Base-by-base conservation (phyloP, 2,888 invertebrate species). In the Pharmacophagus antenor region DNA sequence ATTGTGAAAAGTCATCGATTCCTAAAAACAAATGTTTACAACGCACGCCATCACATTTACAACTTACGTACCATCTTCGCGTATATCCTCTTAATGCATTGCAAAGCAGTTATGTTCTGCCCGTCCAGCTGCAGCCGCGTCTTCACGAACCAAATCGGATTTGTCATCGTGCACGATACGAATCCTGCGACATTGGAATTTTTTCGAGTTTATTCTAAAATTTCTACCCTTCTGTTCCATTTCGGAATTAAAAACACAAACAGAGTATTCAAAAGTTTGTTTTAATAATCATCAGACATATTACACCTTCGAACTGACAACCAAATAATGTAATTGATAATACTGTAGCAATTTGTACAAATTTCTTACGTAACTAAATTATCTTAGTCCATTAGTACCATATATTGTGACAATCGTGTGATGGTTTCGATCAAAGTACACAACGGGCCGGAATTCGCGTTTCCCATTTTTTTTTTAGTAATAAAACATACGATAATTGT, bases 101-200 rank as follows among this genome's bases (percentile, higher is more conserved):
- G 93, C 72, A 93, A 77, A 50, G 96, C 95, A 41, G 94, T 94
- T 79, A 95, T 94, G 72, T 94, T 93, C 70, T 94, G 94, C 15
- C 94, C 93, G 90, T 99, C 98, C 74, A 99, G 92, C 84, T 99
- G 99, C 62, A 99, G 92, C 64, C 99, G 94, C 50, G 99, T 99
- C 92, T 99, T 99, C 62, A 99, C 97, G 85, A 99, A 97, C 99
- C 99, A 99, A 79, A 99, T 98, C 56, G 99, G 99, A 92, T 99
- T 99, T 62, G 99, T 99, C 71, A 95, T 93, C 54, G 99, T 97
- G 80, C 98, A 97, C 25, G 99, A 97, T 68, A 97, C 95, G 85
- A 99, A 98, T 71, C 99, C 96, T 96, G 91, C 64, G 83, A 84
- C 60, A 71, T 47, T 42, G 6, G 3, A 42, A 1, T 18, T 31